Base-by-base conservation (phyloP, 2,888 invertebrate genomes). In the Amiota mariae region DNA sequence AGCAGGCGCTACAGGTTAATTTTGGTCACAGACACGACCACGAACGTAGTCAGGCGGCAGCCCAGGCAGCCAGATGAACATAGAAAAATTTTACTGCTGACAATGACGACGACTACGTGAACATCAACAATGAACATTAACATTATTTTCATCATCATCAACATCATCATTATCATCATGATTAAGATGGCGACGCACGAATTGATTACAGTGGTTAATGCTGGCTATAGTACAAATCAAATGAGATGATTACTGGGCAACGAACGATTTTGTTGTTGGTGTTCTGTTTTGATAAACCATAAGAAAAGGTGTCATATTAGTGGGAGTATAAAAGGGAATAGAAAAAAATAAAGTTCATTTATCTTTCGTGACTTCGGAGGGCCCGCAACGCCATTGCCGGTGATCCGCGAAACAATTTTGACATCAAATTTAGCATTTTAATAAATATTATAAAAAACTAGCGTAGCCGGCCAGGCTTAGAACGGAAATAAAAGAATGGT, bases 121-220 rank as follows among this genome's bases (percentile, higher is more conserved):
- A 59, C 54, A 1, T 20, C 8, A 13, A 73, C 47, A 63, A 59
- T 46, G 70, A 20, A n/a, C 18, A 66, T 48, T 47, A 66, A 11
- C 47, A 66, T 48, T 47, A 47, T 48, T 18, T 9, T 61, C 61
- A 61, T 36, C 2, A 51, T 8, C n/a, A 73, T 48, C 57, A 66
- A 3, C 47, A 66, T 48, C 15, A 47, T 48, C n/a, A 47, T 9
- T 8, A 66, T 49, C 51, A 56, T 54, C 57, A 77, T 78, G 84
- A 84, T 82, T 81, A 80, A 81, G 84, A 81, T 78, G 82, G 81
- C 85, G 80, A 84, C 85, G 83, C 83, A 84, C 83, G 83, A 84
- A 84, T 81, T 72, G 51, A 63, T 71, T 63, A 51, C 8, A 47
- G 70, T 75, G 49, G 24, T 20, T 4, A n/a, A 71, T 13, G 12